phyloP scores from a whole-genome alignment of 2,113 vertebrate genomes.

The Ammodytes marinus region DNA sequence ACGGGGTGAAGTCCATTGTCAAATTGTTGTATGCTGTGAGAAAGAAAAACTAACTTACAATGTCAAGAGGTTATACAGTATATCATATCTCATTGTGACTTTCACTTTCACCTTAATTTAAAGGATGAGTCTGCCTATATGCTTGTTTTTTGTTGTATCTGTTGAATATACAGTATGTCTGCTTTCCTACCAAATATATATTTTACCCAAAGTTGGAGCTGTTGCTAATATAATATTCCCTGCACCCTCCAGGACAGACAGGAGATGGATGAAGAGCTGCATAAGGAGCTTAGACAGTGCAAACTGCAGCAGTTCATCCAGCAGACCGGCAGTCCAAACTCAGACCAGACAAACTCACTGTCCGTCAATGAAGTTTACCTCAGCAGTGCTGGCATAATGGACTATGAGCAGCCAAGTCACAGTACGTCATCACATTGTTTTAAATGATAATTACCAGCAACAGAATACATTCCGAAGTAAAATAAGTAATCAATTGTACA shows the following conservation, averaged over 20 bases:
- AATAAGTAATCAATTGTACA: too few relatives aligned
- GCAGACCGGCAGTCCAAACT: slow-evolving; percentile 84
- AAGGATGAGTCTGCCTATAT: too few relatives aligned
- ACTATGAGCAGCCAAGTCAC: slow-evolving; percentile 22
- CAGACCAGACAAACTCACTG: slow-evolving; percentile 48
- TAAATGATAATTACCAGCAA: neutral
- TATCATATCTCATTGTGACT: too few relatives aligned
- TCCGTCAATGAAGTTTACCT: neutral
- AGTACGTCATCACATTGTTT: neutral
- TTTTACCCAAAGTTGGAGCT: neutral
- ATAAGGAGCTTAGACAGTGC: slow-evolving; percentile 94
- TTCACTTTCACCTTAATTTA: too few relatives aligned
- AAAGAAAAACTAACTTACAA: too few relatives aligned
- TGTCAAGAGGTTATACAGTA: too few relatives aligned
- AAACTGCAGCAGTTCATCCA: slow-evolving; percentile 96
- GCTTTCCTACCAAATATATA: neutral
- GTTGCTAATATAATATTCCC: neutral
- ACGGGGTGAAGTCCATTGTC: too few relatives aligned
- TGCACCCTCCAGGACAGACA: slow-evolving; percentile 83
- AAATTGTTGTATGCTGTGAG: too few relatives aligned
- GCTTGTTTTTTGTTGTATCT: too few relatives aligned
- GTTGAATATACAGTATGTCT: too few relatives aligned
- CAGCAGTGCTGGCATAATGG: slow-evolving; percentile 44
- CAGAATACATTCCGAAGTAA: neutral
- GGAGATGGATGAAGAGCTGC: slow-evolving; percentile 89